phyloP scores from a whole-genome alignment of 2,113 vertebrate species.

The Axis porcinus region DNA sequence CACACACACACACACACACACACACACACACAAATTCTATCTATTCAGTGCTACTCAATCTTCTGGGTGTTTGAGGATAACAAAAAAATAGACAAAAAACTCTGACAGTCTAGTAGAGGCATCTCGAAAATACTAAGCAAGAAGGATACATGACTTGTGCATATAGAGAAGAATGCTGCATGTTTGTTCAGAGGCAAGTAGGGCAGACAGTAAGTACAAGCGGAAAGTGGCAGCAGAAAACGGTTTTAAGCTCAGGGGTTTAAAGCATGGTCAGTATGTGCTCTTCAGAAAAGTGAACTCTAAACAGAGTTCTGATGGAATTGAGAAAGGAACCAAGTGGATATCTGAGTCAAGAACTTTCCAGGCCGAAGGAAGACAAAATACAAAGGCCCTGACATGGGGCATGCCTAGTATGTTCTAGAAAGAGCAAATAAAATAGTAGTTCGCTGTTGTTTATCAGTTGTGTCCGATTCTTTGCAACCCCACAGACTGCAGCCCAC shows the following conservation, averaged over 20 bases:
- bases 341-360: background rate
- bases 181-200: background rate
- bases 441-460: background rate
- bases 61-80: background rate
- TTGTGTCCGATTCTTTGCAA: background rate
- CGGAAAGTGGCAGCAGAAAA: background rate
- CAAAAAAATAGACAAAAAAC: background rate
- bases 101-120: background rate
- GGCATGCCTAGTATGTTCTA: background rate
- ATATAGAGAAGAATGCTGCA: background rate
- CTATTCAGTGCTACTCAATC: background rate
- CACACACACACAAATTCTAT: background rate
- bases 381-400: background rate
- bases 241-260: background rate
- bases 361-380: background rate
- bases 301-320: background rate
- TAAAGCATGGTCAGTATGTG: background rate
- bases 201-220: background rate
- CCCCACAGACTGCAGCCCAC: rapidly evolving
- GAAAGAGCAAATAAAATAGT: background rate
- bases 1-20: no score
- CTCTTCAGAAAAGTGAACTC: background rate
- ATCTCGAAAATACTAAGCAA: background rate
- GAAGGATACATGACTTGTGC: background rate
- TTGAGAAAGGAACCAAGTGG: background rate